Evolutionary conservation across 2,113 vertebrate genomes (phyloP).

Genomic region (Lycaon pictus): DNA sequence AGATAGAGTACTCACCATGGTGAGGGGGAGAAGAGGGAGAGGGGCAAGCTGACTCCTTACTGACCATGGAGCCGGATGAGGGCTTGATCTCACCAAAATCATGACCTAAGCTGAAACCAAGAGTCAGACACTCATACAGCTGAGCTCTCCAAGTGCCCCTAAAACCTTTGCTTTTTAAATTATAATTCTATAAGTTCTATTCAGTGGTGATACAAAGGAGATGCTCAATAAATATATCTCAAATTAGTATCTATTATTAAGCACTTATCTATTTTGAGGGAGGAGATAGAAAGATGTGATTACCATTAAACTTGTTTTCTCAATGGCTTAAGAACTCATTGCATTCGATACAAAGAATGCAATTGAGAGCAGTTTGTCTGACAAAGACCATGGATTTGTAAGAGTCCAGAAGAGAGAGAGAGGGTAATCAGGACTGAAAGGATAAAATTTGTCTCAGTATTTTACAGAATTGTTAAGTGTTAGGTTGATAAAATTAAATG

Average conservation of each 20-base stretch:
- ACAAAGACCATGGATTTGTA: neutral
- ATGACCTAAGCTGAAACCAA: neutral
- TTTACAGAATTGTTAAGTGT: slow-evolving; percentile 14
- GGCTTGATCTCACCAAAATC: neutral
- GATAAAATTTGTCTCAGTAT: neutral
- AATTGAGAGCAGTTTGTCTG: slow-evolving; percentile 11
- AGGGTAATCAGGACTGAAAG: neutral
- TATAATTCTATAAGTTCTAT: slow-evolving; percentile 7
- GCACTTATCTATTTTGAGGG: neutral
- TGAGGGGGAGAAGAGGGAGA: neutral
- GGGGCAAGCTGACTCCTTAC: neutral
- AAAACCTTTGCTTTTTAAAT: slow-evolving; percentile 48
- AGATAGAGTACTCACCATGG: neutral
- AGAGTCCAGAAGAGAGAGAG: neutral
- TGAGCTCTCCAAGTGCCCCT: neutral
- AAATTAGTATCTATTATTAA: slow-evolving; percentile 31
- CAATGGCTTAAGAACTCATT: neutral
- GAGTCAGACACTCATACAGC: neutral
- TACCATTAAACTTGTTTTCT: slow-evolving; percentile 53
- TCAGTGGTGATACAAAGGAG: neutral
- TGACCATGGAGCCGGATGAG: neutral
- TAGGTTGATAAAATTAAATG: neutral
- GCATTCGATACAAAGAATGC: neutral
- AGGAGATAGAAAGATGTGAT: slow-evolving; percentile 7
- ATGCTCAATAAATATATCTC: slow-evolving; percentile 46